A percentile compares a stretch with the other conserved stretches of the same genome.
Conservation (phyloP, 2,797 vertebrate species). For the Melanotaenia parkinsoni region DNA sequence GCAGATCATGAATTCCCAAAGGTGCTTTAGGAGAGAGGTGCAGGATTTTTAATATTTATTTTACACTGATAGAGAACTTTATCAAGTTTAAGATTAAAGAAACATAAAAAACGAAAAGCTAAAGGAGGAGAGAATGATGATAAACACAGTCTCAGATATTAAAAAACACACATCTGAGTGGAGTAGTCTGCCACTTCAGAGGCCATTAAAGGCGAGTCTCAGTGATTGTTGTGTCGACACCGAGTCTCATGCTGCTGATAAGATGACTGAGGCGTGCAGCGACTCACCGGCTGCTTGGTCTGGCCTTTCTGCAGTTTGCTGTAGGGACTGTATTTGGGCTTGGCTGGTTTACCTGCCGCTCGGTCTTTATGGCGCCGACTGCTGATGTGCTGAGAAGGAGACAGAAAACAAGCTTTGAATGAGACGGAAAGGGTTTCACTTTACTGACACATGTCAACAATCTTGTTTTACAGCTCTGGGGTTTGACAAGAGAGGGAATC, state of each 20-base stretch:
- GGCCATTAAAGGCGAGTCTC: neutral
- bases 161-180: neutral
- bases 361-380: constrained; percentile 98
- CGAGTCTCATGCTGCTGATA: constrained; percentile 8
- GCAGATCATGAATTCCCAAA: neutral
- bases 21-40: neutral
- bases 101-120: constrained; percentile 8
- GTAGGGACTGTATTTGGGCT: constrained; percentile 98
- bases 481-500: no score
- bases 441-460: neutral
- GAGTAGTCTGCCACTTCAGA: neutral
- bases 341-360: constrained; percentile 96
- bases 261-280: neutral
- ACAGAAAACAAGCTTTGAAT: constrained; percentile 9
- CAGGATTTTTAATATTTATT: neutral
- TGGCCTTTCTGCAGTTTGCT: constrained; percentile 91
- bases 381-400: constrained; percentile 93
- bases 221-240: constrained; percentile 20
- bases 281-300: constrained; percentile 90
- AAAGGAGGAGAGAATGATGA: neutral
- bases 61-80: neutral
- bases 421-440: neutral
- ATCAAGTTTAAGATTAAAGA: neutral
- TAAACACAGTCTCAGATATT: neutral
- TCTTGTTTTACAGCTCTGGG: no score